A percentile compares a stretch with the other conserved stretches of the same genome.
Conservation (phyloP, 2,888 invertebrate species). For the Pogonocherus hispidulus region DNA sequence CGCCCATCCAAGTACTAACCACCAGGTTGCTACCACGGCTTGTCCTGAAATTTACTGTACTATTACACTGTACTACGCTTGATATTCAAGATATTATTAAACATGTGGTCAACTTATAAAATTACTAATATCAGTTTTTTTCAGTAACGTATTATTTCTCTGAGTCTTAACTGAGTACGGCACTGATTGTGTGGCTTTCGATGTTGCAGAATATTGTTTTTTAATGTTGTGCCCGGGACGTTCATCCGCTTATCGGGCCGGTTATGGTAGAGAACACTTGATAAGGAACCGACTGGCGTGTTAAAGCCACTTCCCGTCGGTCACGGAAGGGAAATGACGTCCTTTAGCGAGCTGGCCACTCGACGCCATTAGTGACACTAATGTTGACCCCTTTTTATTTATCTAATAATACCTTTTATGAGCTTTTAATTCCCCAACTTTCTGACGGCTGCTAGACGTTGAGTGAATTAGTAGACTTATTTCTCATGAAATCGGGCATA, state of each 20-base stretch:
- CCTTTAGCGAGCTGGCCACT: constrained; percentile 39
- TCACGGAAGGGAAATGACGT: constrained; percentile 59
- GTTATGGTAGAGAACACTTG: constrained; percentile 48
- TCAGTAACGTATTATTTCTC: too few species aligned
- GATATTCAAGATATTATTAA: too few species aligned
- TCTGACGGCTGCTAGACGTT: neutral
- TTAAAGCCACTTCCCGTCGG: constrained; percentile 50
- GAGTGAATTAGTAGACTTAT: neutral
- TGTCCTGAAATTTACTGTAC: too few species aligned
- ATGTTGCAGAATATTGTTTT: constrained; percentile 48
- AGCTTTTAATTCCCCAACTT: constrained; percentile 3
- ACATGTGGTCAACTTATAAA: too few species aligned
- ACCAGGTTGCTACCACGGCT: too few species aligned
- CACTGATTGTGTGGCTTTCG: constrained; percentile 17
- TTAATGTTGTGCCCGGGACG: constrained; percentile 48
- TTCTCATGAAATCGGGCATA: too few species aligned
- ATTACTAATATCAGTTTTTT: too few species aligned
- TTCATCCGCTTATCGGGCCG: constrained; percentile 49
- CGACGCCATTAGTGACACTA: constrained; percentile 36
- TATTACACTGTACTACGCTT: too few species aligned
- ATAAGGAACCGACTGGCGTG: constrained; percentile 60
- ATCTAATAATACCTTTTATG: neutral
- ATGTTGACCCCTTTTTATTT: constrained; percentile 6
- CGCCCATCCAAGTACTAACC: too few species aligned
- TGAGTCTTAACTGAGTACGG: neutral